A percentile compares a stretch with the other conserved stretches of the same genome.
Conservation (phyloP, 2,797 vertebrate genomes). For the Rhodeus uyekii region DNA sequence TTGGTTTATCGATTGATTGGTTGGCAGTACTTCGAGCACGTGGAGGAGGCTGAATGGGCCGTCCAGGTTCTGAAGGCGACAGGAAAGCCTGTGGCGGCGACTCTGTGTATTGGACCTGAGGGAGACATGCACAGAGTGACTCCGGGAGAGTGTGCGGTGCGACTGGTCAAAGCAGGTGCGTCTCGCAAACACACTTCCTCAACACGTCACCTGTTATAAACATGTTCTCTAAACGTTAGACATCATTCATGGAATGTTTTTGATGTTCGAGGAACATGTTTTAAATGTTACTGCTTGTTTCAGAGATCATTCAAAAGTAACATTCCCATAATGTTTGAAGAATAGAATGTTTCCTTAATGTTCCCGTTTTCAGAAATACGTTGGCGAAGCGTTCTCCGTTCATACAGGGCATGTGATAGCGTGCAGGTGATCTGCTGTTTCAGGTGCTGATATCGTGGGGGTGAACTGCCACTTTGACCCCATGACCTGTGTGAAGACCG, state of each 20-base stretch:
- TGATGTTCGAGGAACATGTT: no score
- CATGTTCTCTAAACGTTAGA: no score
- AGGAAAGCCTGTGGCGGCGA: conserved; percentile 87
- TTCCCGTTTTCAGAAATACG: no score
- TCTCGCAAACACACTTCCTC: not conserved
- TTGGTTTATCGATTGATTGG: not conserved
- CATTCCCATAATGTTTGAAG: no score
- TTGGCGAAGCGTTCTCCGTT: no score
- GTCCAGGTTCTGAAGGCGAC: conserved; percentile 87
- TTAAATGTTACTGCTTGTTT: no score
- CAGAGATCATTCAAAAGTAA: no score
- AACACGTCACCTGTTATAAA: no score
- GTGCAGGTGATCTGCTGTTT: no score
- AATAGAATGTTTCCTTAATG: no score
- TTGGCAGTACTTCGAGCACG: conserved; percentile 94
- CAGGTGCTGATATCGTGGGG: conserved; percentile 90
- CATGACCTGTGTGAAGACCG: conserved; percentile 81
- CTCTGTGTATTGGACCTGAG: conserved; percentile 90
- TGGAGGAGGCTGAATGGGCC: conserved; percentile 96
- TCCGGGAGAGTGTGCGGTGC: conserved; percentile 88
- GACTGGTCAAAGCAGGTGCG: conserved; percentile 89
- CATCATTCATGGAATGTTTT: no score
- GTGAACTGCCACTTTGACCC: conserved; percentile 97
- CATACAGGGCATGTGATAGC: no score
- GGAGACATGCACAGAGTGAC: conserved; percentile 87